Evolutionary conservation across 2,113 vertebrate species (phyloP), one percentile per base, ranked within the genome.

Genomic region (Athene noctua): DNA sequence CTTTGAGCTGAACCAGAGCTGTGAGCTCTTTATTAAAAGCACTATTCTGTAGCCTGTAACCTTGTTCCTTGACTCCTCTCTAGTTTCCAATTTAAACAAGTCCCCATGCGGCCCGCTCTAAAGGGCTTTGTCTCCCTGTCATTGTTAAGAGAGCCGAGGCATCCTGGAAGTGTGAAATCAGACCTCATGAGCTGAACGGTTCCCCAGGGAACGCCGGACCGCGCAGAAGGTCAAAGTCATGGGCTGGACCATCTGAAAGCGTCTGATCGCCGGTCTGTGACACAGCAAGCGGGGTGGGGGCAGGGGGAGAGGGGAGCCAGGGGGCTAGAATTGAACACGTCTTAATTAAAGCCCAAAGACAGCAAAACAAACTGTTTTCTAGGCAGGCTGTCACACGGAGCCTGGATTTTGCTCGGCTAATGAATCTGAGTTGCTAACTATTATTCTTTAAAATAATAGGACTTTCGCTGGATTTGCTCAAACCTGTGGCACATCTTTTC

Each of bases 11-110:
- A 98, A 98, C 96, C 97, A 96, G 98, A 98, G 98, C 97, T 98
- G 98, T 99, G 99, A 99, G 99, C 99, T 99, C 99, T 99, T 99
- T 99, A 99, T 99, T 99, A 99, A 98, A 99, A 98, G 98, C 98
- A 98, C 98, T 98, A 98, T 99, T 99, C 98, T 99, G 98, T 98
- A 99, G 98, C 98, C 98, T 97, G 98, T 99, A 99, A 99, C 98
- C 99, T 98, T 98, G 98, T 99, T 98, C 98, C 98, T 98, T 98
- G 98, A 98, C 98, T 98, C 98, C 98, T 98, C 98, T 99, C 98
- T 98, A 98, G 98, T 98, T 98, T 98, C 98, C 98, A 98, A 98
- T 98, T 99, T 99, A 99, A 99, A 98, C 98, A 98, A 99, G 98
- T 98, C 98, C 98, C 98, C 97, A 98, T 98, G 98, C 98, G 98